Evolutionary conservation across 2,797 vertebrate species (phyloP).

Genomic region (Enteromius trimaculatus): DNA sequence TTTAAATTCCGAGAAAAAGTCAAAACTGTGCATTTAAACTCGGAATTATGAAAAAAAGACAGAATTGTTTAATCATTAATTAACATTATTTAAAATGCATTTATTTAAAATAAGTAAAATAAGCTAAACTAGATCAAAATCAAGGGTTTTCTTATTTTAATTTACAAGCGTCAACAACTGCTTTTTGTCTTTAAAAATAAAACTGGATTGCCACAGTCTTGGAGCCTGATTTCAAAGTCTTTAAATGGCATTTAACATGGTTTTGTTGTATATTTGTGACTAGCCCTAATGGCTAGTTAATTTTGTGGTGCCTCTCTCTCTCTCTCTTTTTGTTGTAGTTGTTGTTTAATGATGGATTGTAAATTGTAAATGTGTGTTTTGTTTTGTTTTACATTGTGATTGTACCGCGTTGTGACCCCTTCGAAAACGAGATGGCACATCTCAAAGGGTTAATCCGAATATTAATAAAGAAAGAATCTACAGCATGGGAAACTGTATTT

Average conservation of each 20-base stretch:
- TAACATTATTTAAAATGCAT: neutral
- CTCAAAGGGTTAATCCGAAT: no score
- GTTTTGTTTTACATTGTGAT: no score
- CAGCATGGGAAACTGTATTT: neutral
- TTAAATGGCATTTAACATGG: no score
- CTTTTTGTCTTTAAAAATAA: neutral
- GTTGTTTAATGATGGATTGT: no score
- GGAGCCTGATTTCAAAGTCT: neutral
- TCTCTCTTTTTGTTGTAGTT: no score
- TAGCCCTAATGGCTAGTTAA: no score
- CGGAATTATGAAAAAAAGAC: neutral
- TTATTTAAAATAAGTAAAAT: neutral
- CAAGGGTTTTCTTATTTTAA: neutral
- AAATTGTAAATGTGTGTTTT: no score
- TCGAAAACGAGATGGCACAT: no score
- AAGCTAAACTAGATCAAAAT: neutral
- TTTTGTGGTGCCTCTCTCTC: no score
- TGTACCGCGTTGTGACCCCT: no score
- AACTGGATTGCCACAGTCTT: neutral
- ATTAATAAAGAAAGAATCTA: no score
- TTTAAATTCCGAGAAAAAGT: neutral
- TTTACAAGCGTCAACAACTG: neutral
- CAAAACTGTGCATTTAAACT: neutral
- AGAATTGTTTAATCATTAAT: neutral
- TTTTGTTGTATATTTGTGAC: no score